Base-by-base conservation (phyloP, 2,113 vertebrate species). In the Poicephalus meyeri region DNA sequence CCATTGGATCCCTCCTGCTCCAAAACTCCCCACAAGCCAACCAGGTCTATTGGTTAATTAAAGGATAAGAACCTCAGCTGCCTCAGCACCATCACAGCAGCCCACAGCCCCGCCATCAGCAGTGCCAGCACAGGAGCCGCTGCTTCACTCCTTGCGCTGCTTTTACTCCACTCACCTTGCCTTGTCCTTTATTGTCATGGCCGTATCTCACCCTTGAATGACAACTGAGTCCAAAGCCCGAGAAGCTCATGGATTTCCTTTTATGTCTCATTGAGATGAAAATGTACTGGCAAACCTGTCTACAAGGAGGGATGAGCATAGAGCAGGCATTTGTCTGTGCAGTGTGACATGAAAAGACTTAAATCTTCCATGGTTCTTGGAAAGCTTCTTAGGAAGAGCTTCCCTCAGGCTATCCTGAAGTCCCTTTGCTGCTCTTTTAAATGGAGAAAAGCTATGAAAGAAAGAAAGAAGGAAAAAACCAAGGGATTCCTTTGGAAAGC, bases 61-160 rank as follows among this genome's bases (percentile, higher is more conserved):
- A 58, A 15, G 20, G 20, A 42, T 14, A 12, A 79, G 47, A 63
- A n/a, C 13, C 53, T 13, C 3, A 74, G 44, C 20, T 42, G 47
- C 14, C 13, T 47, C 35, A 47, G 0, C 1, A 21, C 3, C 8
- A 58, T 1, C 20, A 7, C 3, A 1, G 39, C 35, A 42, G 17
- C 2, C 44, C 33, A 10, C 41, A 68, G 24, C 72, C 35, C 41
- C n/a, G 52, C 14, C 25, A 5, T 2, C 35, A n/a, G 28, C 23
- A 49, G 35, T 6, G 15, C 14, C 21, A 47, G 39, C 16, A 6
- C 14, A 13, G 25, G 11, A 37, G 5, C 7, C 28, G 31, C 24
- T 14, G 41, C 47, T 44, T 55, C 35, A 3, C 8, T 20, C 70
- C 33, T 68, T 21, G 18, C 20, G 9, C 55, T 8, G 13, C 31